Conservation (phyloP, 2,888 invertebrate species). For the Rhagonycha lutea region DNA sequence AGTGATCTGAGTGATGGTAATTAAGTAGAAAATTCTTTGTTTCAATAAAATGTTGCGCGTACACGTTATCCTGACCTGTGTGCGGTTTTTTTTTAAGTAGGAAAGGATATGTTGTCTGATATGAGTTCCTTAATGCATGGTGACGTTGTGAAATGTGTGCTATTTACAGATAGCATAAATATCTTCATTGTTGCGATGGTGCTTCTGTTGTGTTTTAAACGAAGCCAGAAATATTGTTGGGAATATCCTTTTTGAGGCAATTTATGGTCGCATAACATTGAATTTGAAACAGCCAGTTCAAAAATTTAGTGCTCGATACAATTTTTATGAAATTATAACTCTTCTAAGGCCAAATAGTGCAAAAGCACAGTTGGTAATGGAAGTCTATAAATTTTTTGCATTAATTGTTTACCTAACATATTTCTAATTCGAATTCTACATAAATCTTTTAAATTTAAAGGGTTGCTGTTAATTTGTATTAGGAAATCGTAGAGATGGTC, state of each 20-base stretch:
- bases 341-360: constrained; percentile 63
- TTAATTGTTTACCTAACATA: constrained; percentile 50
- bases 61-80: not conserved
- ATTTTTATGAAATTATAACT: constrained; percentile 37
- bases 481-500: constrained; percentile 50
- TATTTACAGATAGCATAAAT: not conserved
- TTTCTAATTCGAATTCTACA: constrained; percentile 63
- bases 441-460: constrained; percentile 60
- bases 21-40: too few relatives aligned
- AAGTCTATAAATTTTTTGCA: constrained; percentile 55
- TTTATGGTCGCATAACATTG: not conserved
- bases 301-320: not conserved
- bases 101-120: not conserved
- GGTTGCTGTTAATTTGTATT: constrained; percentile 49
- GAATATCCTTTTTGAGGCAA: not conserved
- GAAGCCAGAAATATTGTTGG: not conserved
- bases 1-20: too few relatives aligned
- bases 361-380: constrained; percentile 63
- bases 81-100: not conserved
- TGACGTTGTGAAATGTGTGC: not conserved
- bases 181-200: not conserved
- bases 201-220: not conserved
- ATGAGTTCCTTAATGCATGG: not conserved
- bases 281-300: not conserved
- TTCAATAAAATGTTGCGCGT: not conserved